phyloP scores from a whole-genome alignment of 2,888 invertebrate species.

The Andrena hattorfiana region DNA sequence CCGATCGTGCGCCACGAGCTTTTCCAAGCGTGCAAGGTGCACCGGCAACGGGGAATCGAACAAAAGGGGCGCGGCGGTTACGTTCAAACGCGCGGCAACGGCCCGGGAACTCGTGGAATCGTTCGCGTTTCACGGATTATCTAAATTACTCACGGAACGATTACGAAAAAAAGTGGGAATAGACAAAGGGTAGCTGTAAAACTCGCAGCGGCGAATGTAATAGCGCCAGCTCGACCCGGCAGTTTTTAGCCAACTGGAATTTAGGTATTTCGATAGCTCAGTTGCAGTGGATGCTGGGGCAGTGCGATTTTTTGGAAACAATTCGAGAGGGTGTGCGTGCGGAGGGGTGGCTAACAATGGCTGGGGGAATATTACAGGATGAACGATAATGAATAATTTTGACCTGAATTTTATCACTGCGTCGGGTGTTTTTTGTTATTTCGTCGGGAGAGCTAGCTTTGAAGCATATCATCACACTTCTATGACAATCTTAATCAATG shows the following conservation, averaged over 20 bases:
- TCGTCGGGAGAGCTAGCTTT: not conserved
- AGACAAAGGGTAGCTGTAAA: slow-evolving; percentile 28
- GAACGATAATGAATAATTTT: not conserved
- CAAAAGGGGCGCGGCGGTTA: not conserved
- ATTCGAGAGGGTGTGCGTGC: slow-evolving; percentile 21
- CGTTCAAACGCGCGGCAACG: not conserved
- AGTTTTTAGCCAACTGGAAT: slow-evolving; percentile 5
- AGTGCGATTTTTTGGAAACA: slow-evolving; percentile 26
- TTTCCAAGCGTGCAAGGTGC: slow-evolving; percentile 25
- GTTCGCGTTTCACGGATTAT: slow-evolving; percentile 30
- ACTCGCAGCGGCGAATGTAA: slow-evolving; percentile 20
- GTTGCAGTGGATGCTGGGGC: slow-evolving; percentile 24
- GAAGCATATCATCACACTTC: not conserved
- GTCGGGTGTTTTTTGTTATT: not conserved
- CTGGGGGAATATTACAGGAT: not conserved
- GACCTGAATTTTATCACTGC: not conserved
- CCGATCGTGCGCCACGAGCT: not conserved
- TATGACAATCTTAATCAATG: not conserved
- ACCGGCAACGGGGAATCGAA: not conserved
- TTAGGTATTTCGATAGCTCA: slow-evolving; percentile 46
- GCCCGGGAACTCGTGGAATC: slow-evolving; percentile 5
- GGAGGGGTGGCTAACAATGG: slow-evolving; percentile 14
- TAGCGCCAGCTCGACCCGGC: slow-evolving; percentile 9
- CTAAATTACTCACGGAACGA: slow-evolving; percentile 33
- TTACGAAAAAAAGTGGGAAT: slow-evolving; percentile 11